phyloP scores from a whole-genome alignment of 2,888 invertebrate genomes.

The Ophion ellenae region DNA sequence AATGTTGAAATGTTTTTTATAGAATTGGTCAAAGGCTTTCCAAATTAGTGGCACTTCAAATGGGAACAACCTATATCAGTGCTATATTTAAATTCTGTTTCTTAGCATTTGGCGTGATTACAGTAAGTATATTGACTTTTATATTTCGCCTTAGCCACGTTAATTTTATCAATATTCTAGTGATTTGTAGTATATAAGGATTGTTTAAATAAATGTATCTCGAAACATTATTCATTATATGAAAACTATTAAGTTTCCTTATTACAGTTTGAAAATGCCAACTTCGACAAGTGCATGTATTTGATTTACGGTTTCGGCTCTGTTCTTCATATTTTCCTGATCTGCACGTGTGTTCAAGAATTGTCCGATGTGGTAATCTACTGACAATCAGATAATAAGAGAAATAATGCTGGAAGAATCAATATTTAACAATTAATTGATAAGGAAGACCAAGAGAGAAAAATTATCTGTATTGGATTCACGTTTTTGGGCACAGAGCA shows the following conservation, averaged over 20 bases:
- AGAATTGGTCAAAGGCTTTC: constrained; percentile 63
- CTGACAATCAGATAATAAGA: neutral
- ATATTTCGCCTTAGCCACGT: neutral
- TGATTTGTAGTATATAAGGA: neutral
- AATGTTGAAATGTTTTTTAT: constrained; percentile 1
- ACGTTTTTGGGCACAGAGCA: constrained; percentile 65
- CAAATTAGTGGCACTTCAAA: constrained; percentile 67
- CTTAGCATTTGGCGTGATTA: constrained; percentile 68
- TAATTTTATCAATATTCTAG: neutral
- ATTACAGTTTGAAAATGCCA: constrained; percentile 17
- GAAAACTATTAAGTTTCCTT: neutral
- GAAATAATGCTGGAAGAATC: neutral
- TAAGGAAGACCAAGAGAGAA: neutral
- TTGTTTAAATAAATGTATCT: too few relatives aligned
- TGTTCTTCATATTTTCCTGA: constrained; percentile 70
- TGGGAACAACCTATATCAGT: constrained; percentile 68
- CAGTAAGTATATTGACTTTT: constrained; percentile 62
- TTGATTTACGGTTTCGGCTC: constrained; percentile 59
- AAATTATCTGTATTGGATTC: neutral
- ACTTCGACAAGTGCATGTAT: constrained; percentile 52
- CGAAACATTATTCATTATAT: neutral
- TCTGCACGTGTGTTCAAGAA: constrained; percentile 71
- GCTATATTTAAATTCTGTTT: constrained; percentile 74
- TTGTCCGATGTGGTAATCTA: constrained; percentile 72
- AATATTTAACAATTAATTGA: too few relatives aligned